These are phyloP conservation scores for Drosophila tripunctata DNA, from an alignment of 2,888 invertebrate genomes.

Conservation along the genomic window DNA sequence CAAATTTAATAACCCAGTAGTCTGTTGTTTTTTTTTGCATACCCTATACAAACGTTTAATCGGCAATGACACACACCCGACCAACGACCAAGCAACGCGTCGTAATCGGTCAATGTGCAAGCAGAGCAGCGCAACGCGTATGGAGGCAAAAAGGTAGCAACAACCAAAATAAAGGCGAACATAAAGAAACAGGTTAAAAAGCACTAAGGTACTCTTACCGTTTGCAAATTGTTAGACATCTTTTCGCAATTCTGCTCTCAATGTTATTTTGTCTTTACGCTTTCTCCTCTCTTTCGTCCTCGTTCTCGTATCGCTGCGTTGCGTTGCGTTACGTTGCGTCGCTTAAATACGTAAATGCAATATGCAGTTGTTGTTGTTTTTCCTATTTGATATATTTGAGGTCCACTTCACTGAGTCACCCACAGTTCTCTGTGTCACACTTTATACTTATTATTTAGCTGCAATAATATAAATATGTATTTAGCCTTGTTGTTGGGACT, in stretches of 20 bases:
- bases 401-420: constrained; percentile 19
- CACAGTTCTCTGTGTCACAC: constrained; percentile 37
- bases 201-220: constrained; percentile 48
- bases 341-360: constrained; percentile 5
- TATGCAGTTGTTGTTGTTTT: constrained; percentile 3
- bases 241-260: constrained; percentile 31
- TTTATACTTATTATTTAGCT: constrained; percentile 45
- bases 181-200: constrained; percentile 13
- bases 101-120: constrained; percentile 40
- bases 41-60: too few relatives aligned
- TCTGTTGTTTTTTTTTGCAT: too few relatives aligned
- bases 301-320: constrained; percentile 1
- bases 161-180: background rate
- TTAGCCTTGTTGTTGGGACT: constrained; percentile 32
- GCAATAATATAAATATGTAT: constrained; percentile 26
- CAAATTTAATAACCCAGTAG: constrained; percentile 6
- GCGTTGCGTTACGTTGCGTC: background rate
- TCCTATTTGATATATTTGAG: constrained; percentile 1
- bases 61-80: constrained; percentile 24
- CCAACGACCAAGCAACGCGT: background rate
- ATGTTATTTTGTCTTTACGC: constrained; percentile 11
- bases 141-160: background rate
- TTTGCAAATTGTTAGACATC: constrained; percentile 66
- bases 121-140: constrained; percentile 18
- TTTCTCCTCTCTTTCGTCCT: constrained; percentile 7